Percentiles rank a stretch among this genome's conserved stretches.
Evolutionary conservation across 2,888 invertebrate species (phyloP).

Genomic region (Hydraecia micacea): DNA sequence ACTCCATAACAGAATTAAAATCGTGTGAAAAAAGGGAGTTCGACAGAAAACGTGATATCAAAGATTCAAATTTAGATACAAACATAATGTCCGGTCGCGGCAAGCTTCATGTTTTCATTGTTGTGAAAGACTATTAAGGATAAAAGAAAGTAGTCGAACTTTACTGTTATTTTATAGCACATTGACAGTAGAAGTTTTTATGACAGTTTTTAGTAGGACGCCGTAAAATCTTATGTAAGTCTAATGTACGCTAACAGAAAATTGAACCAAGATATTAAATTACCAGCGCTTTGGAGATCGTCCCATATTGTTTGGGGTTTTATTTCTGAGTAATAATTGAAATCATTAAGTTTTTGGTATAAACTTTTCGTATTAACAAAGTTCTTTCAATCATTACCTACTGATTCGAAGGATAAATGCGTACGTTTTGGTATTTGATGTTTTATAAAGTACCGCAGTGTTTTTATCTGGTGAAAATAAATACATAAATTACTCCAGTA

Average conservation of each 20-base stretch:
- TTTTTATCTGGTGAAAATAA: background rate
- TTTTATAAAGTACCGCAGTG: background rate
- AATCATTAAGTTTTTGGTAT: background rate
- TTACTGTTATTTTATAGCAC: conserved; percentile 79
- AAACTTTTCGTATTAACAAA: background rate
- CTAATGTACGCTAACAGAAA: conserved; percentile 71
- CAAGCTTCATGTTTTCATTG: conserved; percentile 70
- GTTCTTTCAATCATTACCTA: background rate
- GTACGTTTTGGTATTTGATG: background rate
- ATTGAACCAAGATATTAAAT: conserved; percentile 61
- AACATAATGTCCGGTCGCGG: conserved; percentile 60
- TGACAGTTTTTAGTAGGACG: conserved; percentile 76
- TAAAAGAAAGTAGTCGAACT: conserved; percentile 76
- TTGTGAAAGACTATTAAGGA: conserved; percentile 72
- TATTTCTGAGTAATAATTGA: conserved; percentile 7
- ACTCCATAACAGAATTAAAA: conserved; percentile 13
- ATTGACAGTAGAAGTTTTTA: conserved; percentile 80
- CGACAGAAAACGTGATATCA: conserved; percentile 23
- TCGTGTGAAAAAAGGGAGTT: conserved; percentile 30
- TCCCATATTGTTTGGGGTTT: conserved; percentile 41
- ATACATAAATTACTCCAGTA: background rate
- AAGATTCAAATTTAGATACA: conserved; percentile 65
- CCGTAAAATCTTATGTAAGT: conserved; percentile 75
- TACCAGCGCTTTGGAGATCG: conserved; percentile 29
- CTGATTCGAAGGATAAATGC: background rate